Evolutionary conservation across 2,113 vertebrate species (phyloP).

Genomic region (Rattus norvegicus): DNA sequence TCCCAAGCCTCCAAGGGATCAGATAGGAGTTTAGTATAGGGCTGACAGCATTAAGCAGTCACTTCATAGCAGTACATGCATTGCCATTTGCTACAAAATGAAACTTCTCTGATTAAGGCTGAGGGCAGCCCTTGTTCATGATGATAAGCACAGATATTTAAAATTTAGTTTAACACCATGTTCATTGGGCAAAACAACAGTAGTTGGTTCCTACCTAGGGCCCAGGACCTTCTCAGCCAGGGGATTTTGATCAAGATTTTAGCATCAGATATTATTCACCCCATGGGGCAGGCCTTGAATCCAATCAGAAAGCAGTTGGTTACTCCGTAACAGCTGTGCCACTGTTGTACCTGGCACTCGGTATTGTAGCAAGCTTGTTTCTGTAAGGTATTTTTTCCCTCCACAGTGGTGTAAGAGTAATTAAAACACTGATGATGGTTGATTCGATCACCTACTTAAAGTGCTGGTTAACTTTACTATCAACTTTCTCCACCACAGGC

Average conservation of each 20-base stretch:
- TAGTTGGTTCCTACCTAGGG: neutral
- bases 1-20: neutral
- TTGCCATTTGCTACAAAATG: neutral
- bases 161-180: neutral
- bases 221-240: neutral
- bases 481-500: neutral
- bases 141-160: neutral
- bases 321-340: neutral
- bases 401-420: neutral
- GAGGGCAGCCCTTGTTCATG: neutral
- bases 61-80: neutral
- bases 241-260: neutral
- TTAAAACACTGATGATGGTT: neutral
- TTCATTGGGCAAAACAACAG: neutral
- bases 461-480: neutral
- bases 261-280: neutral
- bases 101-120: neutral
- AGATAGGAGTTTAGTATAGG: neutral
- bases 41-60: neutral
- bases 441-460: neutral
- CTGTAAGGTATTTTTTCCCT: neutral
- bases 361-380: neutral
- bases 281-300: neutral
- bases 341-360: neutral
- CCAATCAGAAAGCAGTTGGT: neutral